Percentiles rank a stretch among this genome's conserved stretches.
Conservation (phyloP, 2,888 invertebrate species). For the Sylvicola cinctus region DNA sequence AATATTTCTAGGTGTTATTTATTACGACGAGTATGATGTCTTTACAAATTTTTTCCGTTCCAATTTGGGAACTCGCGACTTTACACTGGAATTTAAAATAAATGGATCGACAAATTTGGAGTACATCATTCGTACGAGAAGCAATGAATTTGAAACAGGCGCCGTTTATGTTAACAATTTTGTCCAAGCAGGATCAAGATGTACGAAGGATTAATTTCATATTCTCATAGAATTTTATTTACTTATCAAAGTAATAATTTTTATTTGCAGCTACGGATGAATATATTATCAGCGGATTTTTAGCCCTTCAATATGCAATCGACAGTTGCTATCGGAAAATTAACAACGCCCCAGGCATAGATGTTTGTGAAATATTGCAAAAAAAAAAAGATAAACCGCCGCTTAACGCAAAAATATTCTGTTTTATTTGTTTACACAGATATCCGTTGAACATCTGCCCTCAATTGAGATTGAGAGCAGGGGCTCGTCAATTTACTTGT, state of each 20-base stretch:
- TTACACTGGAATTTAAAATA: neutral
- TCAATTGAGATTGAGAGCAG: neutral
- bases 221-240: too few species aligned
- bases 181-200: conserved; percentile 9
- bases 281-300: conserved; percentile 28
- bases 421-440: conserved; percentile 1
- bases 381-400: too few species aligned
- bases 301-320: conserved; percentile 35
- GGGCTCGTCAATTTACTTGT: too few species aligned
- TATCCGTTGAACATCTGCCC: conserved; percentile 4
- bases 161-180: conserved; percentile 18
- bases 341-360: too few species aligned
- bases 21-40: conserved; percentile 1
- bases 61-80: conserved; percentile 1
- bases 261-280: conserved; percentile 19
- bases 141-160: conserved; percentile 19
- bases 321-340: conserved; percentile 17
- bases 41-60: conserved; percentile 1
- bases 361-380: too few species aligned
- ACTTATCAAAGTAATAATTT: conserved; percentile 3
- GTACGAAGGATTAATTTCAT: too few species aligned
- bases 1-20: neutral
- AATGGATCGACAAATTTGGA: conserved; percentile 16
- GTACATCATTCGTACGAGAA: conserved; percentile 29
- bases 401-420: too few species aligned